phyloP scores from a whole-genome alignment of 2,113 vertebrate species.

The Spea multiplicata region DNA sequence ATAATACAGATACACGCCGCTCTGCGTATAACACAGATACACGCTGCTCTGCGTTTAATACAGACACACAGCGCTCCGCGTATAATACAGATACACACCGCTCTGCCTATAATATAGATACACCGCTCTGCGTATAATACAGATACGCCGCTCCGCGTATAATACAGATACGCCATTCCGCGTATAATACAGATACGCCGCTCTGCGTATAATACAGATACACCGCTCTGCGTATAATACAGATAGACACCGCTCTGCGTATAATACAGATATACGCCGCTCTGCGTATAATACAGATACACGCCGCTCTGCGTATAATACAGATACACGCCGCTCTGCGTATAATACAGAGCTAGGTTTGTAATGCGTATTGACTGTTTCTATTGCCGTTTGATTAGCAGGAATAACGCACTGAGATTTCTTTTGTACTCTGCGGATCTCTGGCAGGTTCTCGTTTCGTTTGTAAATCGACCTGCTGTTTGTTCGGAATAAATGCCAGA shows the following conservation, averaged over 20 bases:
- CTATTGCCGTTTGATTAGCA: neutral
- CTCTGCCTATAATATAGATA: neutral
- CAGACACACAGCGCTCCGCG: neutral
- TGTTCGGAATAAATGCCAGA: slow-evolving; percentile 4
- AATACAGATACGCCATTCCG: neutral
- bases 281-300: neutral
- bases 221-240: neutral
- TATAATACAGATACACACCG: neutral
- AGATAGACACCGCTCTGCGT: neutral
- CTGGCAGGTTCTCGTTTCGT: neutral
- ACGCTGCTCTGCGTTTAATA: neutral
- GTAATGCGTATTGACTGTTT: neutral
- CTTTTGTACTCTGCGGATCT: neutral
- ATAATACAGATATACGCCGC: neutral
- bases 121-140: neutral
- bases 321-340: neutral
- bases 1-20: neutral
- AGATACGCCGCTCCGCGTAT: neutral
- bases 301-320: neutral
- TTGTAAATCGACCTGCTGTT: neutral
- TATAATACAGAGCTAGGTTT: neutral
- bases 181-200: neutral
- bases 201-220: slow-evolving; percentile 1
- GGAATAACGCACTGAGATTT: neutral
- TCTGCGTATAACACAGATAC: neutral